Percentiles rank a stretch among this genome's conserved stretches.
phyloP scores from a whole-genome alignment of 2,113 vertebrate genomes.

The Catagonus wagneri region DNA sequence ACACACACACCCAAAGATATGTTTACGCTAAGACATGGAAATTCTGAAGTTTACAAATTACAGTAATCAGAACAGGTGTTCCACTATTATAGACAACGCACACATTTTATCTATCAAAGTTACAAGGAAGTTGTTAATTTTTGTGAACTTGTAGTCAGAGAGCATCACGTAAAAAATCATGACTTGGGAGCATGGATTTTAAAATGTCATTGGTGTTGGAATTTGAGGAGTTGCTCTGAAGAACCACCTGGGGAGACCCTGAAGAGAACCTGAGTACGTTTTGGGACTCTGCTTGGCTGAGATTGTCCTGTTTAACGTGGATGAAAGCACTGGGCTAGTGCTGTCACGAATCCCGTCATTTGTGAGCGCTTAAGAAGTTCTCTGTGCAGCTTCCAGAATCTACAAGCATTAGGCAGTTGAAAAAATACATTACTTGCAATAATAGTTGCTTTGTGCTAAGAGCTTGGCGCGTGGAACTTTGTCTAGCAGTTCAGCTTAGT shows the following conservation, averaged over 20 bases:
- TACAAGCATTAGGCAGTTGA: not conserved
- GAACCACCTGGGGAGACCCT: not conserved
- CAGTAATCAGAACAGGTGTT: not conserved
- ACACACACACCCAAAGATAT: not conserved
- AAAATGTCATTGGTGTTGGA: constrained; percentile 19
- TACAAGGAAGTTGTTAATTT: constrained; percentile 41
- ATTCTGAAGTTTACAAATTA: constrained; percentile 26
- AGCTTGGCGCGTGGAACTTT: not conserved
- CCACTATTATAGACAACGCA: not conserved
- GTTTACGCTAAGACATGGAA: constrained; percentile 21
- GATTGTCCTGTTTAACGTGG: not conserved
- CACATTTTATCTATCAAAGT: constrained; percentile 35
- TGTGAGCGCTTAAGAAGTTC: not conserved
- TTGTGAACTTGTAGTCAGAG: not conserved
- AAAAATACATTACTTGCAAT: not conserved
- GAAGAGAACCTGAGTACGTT: not conserved
- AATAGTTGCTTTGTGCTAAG: not conserved
- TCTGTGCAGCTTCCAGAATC: not conserved
- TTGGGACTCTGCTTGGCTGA: not conserved
- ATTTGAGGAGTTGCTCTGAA: constrained; percentile 60
- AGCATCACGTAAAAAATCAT: constrained; percentile 18
- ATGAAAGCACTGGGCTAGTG: not conserved
- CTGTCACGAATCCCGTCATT: not conserved
- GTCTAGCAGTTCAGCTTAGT: not conserved
- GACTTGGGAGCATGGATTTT: constrained; percentile 39